Base-by-base conservation (phyloP, 2,888 invertebrate genomes). In the Epinotia ramella region DNA sequence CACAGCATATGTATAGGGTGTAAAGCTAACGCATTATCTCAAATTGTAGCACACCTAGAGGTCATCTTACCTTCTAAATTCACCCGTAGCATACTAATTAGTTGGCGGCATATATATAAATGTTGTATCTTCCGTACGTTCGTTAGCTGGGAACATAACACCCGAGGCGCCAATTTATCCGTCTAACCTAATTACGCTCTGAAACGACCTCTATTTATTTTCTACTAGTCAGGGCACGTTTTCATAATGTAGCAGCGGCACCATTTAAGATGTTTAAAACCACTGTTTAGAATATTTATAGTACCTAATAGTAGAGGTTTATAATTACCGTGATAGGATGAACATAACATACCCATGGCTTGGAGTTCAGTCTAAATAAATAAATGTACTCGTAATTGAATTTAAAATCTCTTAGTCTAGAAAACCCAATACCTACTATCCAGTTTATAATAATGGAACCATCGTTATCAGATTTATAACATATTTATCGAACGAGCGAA, bases 121-220 rank as follows among this genome's bases (percentile, higher is more conserved):
- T 79, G 59, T 77, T 75, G 76, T 74, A 79, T 79, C 79, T 81
- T 80, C 80, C 79, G 74, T 73, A 73, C 80, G 82, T 84, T 87
- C 84, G 85, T 87, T 87, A 85, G 82, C 81, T 79, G 82, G 80
- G 80, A 73, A 83, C 84, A 87, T 84, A 86, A 85, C 85, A 84
- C 89, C 87, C 89, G 79, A 79, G 86, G 86, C 86, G 83, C 84
- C 88, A 84, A 89, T 90, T 89, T 85, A 85, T 89, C 86, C 84
- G 82, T 83, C 86, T 86, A 88, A 87, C 86, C 84, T 88, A 89
- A 89, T 89, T 89, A 89, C 86, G 80, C 80, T 79, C 81, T 79
- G 86, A 83, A 86, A 86, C 85, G 84, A 87, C 83, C 81, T 83
- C 84, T 88, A 89, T 90, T 88, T 89, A 89, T 89, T 77, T 80